phyloP scores from a whole-genome alignment of 2,113 vertebrate genomes.

The Microtus pennsylvanicus region DNA sequence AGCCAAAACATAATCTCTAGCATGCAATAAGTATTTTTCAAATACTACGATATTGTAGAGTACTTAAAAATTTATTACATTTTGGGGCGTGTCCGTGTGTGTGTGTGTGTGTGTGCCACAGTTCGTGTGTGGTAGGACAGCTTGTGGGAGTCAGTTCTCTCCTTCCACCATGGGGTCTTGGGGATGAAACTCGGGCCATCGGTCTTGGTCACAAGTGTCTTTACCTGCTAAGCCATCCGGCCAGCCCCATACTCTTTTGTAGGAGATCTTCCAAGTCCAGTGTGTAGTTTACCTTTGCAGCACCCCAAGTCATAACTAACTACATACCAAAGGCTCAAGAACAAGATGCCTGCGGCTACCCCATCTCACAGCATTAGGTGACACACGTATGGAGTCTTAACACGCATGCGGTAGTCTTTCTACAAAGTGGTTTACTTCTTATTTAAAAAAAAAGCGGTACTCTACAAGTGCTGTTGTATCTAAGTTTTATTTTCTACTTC shows the following conservation, averaged over 20 bases:
- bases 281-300: not conserved
- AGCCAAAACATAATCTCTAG: conserved; percentile 2
- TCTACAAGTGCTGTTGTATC: not conserved
- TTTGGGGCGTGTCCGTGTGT: not conserved
- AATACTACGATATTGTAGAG: not conserved
- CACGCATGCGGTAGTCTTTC: not conserved
- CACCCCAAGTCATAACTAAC: not conserved
- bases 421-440: not conserved
- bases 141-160: not conserved
- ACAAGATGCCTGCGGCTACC: not conserved
- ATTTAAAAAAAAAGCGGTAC: not conserved
- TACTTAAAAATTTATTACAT: not conserved
- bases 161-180: not conserved
- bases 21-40: not conserved
- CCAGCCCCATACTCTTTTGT: not conserved
- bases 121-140: not conserved
- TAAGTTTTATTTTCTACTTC: not conserved
- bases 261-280: not conserved
- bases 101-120: not conserved
- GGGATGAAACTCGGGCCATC: not conserved
- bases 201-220: not conserved
- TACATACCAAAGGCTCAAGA: not conserved
- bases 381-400: not conserved
- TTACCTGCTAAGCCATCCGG: not conserved
- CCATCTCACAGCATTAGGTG: not conserved